Conservation (phyloP, 2,888 invertebrate species). For the Eugnorisma glareosa region DNA sequence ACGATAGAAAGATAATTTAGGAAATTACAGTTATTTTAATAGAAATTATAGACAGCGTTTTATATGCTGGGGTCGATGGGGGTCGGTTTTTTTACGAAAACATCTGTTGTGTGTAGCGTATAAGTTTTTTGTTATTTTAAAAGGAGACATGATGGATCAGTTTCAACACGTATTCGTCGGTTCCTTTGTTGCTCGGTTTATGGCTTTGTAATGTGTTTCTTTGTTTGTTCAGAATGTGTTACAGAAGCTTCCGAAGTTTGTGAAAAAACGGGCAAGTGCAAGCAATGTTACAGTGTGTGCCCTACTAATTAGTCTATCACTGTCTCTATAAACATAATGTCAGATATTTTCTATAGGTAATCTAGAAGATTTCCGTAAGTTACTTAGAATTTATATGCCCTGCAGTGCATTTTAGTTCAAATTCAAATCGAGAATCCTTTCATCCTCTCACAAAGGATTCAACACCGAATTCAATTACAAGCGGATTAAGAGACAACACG, state of each 20-base stretch:
- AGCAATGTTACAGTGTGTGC: conserved; percentile 49
- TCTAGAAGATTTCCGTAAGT: background rate
- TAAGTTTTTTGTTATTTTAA: conserved; percentile 89
- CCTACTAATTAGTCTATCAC: conserved; percentile 39
- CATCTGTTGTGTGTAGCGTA: conserved; percentile 89
- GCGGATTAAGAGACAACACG: conserved; percentile 83
- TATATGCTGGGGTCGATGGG: conserved; percentile 81
- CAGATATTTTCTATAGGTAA: background rate
- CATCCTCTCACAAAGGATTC: conserved; percentile 66
- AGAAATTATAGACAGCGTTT: conserved; percentile 83
- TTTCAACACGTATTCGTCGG: conserved; percentile 90
- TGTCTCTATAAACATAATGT: background rate
- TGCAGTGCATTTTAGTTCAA: conserved; percentile 21
- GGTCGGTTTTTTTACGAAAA: conserved; percentile 87
- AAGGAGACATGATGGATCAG: conserved; percentile 91
- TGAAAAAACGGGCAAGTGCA: conserved; percentile 70
- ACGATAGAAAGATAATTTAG: conserved; percentile 84
- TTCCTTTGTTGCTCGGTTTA: conserved; percentile 89
- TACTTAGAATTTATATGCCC: background rate
- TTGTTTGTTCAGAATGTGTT: conserved; percentile 89
- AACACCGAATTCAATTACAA: conserved; percentile 79
- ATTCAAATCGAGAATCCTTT: conserved; percentile 62
- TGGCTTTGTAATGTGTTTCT: conserved; percentile 90
- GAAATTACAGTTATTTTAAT: conserved; percentile 87
- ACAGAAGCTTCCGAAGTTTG: conserved; percentile 83